Evolutionary conservation across 2,113 vertebrate genomes (phyloP).

Genomic region (Ibidorhyncha struthersii): DNA sequence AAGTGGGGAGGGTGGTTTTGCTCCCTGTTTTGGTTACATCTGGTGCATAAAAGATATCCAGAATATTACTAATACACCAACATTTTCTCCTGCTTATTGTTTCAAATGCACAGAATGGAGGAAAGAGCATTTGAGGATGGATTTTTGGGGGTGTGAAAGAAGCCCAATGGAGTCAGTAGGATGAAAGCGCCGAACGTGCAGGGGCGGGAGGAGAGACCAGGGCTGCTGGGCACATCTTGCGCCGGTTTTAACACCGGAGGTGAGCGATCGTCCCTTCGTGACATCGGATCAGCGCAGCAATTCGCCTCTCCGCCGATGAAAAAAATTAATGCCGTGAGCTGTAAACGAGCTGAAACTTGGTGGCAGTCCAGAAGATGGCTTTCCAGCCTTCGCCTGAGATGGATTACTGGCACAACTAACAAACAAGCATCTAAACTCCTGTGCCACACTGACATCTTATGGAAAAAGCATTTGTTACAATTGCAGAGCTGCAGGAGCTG

Average conservation of each 20-base stretch:
- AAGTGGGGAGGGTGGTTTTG: accelerated
- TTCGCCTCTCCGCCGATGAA: accelerated
- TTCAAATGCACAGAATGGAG: accelerated
- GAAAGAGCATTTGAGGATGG: background rate
- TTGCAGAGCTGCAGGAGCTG: background rate
- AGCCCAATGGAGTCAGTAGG: accelerated
- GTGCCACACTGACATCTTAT: slow-evolving; percentile 72
- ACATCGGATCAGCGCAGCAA: background rate
- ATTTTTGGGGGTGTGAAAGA: accelerated
- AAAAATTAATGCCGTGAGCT: background rate
- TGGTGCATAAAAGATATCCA: background rate
- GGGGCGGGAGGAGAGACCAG: background rate
- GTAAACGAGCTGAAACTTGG: slow-evolving; percentile 63
- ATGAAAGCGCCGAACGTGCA: accelerated
- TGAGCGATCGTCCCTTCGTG: accelerated
- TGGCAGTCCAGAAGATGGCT: slow-evolving; percentile 43
- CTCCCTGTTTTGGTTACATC: background rate
- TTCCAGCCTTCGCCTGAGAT: slow-evolving; percentile 43
- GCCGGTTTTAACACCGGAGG: accelerated
- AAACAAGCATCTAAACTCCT: background rate
- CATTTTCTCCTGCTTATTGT: background rate
- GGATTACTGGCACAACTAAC: background rate
- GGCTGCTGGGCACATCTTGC: background rate
- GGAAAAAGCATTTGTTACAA: slow-evolving; percentile 15
- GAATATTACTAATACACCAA: background rate